A percentile compares a stretch with the other conserved stretches of the same genome.
Evolutionary conservation across 2,888 invertebrate genomes (phyloP).

Genomic region (Nasonovia ribisnigri): DNA sequence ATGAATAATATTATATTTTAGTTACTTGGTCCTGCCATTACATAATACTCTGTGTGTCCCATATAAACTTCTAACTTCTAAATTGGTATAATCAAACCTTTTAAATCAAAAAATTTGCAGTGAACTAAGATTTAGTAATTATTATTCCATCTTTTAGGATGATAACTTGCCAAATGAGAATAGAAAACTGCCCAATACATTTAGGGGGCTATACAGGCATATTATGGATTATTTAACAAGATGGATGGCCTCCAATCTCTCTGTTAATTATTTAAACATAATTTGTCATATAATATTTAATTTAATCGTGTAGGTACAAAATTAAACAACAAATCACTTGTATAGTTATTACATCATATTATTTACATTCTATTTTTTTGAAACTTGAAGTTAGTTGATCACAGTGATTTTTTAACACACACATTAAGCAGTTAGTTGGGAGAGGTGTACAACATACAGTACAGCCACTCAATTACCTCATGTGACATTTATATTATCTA

Average conservation of each 20-base stretch:
- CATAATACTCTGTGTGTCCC: not conserved
- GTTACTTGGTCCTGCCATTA: not conserved
- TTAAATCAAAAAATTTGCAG: not conserved
- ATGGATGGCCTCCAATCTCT: not conserved
- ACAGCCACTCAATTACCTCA: not conserved
- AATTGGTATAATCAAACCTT: not conserved
- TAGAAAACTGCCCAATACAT: not conserved
- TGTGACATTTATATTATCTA: not conserved
- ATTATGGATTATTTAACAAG: not conserved
- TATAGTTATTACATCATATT: no score
- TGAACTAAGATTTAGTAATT: not conserved
- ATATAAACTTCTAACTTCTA: not conserved
- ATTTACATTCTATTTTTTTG: no score
- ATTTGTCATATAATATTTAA: no score
- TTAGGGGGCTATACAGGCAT: not conserved
- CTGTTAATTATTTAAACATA: not conserved
- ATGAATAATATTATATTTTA: not conserved
- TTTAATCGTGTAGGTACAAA: no score
- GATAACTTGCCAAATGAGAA: not conserved
- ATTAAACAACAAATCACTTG: no score
- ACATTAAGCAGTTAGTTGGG: no score
- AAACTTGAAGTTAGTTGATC: no score
- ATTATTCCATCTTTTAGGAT: not conserved
- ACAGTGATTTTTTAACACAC: no score
- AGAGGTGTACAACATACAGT: not conserved